A percentile compares a stretch with the other conserved stretches of the same genome.
Evolutionary conservation across 2,888 invertebrate genomes (phyloP).

Genomic region (Alviniconcha strummeri): DNA sequence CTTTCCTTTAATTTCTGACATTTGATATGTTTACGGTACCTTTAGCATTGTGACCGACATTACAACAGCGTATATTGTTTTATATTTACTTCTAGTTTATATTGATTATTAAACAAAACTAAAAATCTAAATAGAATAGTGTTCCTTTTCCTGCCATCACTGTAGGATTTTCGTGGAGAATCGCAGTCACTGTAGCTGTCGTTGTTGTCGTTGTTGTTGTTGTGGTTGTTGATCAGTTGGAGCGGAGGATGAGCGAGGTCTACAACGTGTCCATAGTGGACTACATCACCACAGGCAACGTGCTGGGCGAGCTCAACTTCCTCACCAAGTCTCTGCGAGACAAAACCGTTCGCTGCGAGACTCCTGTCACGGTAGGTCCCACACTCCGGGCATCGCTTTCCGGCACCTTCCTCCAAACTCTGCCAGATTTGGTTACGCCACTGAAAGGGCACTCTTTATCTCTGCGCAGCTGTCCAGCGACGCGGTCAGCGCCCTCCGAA

Average conservation of each 20-base stretch:
- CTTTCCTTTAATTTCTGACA: background rate
- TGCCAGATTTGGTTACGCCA: background rate
- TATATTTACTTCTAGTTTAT: too few species aligned
- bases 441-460: background rate
- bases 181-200: too few species aligned
- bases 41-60: too few species aligned
- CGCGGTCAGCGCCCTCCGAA: background rate
- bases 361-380: slow-evolving; percentile 15
- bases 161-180: too few species aligned
- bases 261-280: background rate
- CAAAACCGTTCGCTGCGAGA: slow-evolving; percentile 20
- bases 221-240: slow-evolving; percentile 17
- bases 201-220: background rate
- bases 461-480: background rate
- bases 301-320: slow-evolving; percentile 29
- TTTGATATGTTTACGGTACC: too few species aligned
- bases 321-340: slow-evolving; percentile 18
- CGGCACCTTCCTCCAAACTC: background rate
- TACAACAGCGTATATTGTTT: too few species aligned
- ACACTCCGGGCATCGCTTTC: background rate
- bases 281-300: slow-evolving; percentile 29
- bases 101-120: too few species aligned
- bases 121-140: too few species aligned
- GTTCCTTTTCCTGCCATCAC: too few species aligned
- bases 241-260: background rate